Evolutionary conservation across 2,888 invertebrate species (phyloP), one percentile per base, ranked within the genome.

Genomic region (Ferdinandea cuprea): DNA sequence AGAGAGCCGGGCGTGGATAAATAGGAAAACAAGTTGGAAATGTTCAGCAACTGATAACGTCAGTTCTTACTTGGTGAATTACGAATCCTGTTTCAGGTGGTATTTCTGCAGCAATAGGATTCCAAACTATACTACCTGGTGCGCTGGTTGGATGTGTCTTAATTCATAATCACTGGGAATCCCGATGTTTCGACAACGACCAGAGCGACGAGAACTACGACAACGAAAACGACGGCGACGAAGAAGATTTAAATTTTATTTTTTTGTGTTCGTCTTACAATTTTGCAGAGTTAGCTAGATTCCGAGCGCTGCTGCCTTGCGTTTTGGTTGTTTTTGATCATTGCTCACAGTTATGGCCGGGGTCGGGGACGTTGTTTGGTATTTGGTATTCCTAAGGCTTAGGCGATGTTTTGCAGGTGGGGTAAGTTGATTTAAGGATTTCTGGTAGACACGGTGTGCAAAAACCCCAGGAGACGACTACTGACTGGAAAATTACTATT

Each of bases 141-240:
- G n/a, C n/a, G n/a, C n/a, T 11, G 48, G 72, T 21, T 83, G 83
- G 72, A 83, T 83, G 78, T 73, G 78, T 78, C 78, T 83, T 83
- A 78, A 83, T 83, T 83, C 83, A 83, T 83, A 83, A 83, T 83
- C 83, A 83, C 83, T 63, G 78, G 54, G 61, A 83, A 83, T 83
- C 83, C 77, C 72, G 21, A 68, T 83, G 83, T 83, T 83, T 83
- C 83, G 78, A 72, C 83, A 78, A 68, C 65, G 72, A 78, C 66
- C 48, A 71, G 37, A 42, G 65, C 74, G 52, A 42, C 50, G 8
- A 65, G n/a, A 63, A 63, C 61, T 17, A 58, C 66, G 40, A 69
- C 28, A n/a, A 44, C 50, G 30, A 58, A 28, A 17, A 56, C 59
- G 3, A 52, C 13, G 52, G 54, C 68, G 54, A 66, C 58, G 61